Conservation (phyloP, 2,113 vertebrate genomes). For the Nerophis lumbriciformis region DNA sequence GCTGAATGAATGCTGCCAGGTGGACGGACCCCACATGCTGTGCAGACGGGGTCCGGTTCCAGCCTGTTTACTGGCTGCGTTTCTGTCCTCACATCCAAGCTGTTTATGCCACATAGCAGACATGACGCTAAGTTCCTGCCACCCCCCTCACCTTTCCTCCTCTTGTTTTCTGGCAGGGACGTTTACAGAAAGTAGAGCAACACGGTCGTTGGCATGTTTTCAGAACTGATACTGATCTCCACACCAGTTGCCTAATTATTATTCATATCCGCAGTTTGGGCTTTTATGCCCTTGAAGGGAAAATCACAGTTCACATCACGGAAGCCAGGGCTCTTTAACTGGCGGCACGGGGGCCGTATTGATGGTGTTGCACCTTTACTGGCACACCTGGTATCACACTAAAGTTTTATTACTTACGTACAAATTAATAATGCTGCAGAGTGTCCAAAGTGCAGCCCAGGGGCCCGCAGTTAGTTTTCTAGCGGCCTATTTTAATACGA, state of each 20-base stretch:
- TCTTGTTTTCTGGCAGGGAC: not conserved
- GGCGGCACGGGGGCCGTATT: too few species aligned
- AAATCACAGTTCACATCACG: too few species aligned
- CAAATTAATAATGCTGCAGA: too few species aligned
- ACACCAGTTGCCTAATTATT: not conserved
- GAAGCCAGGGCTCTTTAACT: too few species aligned
- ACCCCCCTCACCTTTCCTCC: not conserved
- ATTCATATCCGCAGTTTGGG: not conserved
- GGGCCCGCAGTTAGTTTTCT: too few species aligned
- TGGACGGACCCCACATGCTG: slow-evolving; percentile 21
- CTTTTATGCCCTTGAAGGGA: not conserved
- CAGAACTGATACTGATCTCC: not conserved
- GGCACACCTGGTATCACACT: too few species aligned
- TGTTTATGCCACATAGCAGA: slow-evolving; percentile 17
- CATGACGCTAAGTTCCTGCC: slow-evolving; percentile 12
- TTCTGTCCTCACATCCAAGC: slow-evolving; percentile 19
- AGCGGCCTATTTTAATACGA: too few species aligned
- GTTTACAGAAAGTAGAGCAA: too few species aligned
- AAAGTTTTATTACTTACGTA: too few species aligned
- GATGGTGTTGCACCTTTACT: too few species aligned
- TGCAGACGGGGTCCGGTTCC: not conserved
- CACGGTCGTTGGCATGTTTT: not conserved
- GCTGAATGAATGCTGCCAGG: slow-evolving; percentile 29
- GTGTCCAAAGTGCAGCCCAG: too few species aligned
- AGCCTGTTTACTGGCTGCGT: not conserved